Conservation (phyloP, 2,113 vertebrate genomes). For the Eublepharis macularius region DNA sequence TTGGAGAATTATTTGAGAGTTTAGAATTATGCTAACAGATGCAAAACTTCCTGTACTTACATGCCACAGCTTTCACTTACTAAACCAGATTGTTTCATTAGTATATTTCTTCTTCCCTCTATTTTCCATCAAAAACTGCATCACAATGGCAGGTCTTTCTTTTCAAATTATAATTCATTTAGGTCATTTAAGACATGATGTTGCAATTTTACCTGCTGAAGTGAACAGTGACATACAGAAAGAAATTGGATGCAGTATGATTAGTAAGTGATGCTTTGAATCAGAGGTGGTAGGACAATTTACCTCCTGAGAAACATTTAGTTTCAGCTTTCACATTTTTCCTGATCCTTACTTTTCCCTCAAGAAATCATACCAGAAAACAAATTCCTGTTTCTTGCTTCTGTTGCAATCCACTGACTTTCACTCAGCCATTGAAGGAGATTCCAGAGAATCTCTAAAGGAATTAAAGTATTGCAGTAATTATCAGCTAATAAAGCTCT, state of each 20-base stretch:
- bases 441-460: neutral
- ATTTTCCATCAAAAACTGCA: conserved; percentile 24
- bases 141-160: conserved; percentile 17
- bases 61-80: conserved; percentile 30
- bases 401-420: neutral
- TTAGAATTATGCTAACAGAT: conserved; percentile 62
- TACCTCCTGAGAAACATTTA: neutral
- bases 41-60: conserved; percentile 52
- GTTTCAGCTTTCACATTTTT: neutral
- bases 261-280: neutral
- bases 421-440: neutral
- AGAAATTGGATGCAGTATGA: neutral
- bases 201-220: neutral
- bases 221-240: neutral
- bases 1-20: conserved; percentile 69
- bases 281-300: neutral
- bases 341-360: no score
- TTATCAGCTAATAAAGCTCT: neutral
- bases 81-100: conserved; percentile 30
- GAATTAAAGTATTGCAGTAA: neutral
- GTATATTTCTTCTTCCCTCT: conserved; percentile 13
- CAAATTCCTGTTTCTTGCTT: neutral
- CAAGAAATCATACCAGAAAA: neutral
- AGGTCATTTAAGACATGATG: neutral
- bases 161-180: conserved; percentile 27